Evolutionary conservation across 2,888 invertebrate species (phyloP).

Genomic region (Macaria notata): DNA sequence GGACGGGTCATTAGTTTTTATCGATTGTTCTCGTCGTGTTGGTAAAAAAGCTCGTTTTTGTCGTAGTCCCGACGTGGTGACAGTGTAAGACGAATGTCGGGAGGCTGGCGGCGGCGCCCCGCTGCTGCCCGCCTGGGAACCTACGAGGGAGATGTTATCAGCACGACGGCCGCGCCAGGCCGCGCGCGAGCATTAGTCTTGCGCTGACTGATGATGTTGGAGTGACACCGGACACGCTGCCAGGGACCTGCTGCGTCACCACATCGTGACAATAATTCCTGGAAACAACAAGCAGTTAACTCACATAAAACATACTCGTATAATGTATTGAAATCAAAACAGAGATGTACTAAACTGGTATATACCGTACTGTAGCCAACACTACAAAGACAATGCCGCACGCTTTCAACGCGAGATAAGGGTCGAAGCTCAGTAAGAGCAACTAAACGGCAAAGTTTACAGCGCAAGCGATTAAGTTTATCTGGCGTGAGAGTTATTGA

Average conservation of each 20-base stretch:
- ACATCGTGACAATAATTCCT: neutral
- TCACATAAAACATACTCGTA: neutral
- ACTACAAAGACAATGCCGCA: neutral
- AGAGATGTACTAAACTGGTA: too few species aligned
- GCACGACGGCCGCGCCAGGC: constrained; percentile 55
- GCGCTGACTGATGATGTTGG: constrained; percentile 47
- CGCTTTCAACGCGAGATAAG: neutral
- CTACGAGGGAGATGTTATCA: constrained; percentile 55
- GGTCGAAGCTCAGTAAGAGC: neutral
- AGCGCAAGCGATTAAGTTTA: constrained; percentile 11
- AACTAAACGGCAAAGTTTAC: neutral
- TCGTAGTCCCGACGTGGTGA: constrained; percentile 47
- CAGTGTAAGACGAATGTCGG: constrained; percentile 58
- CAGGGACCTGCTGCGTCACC: constrained; percentile 4
- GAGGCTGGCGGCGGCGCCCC: constrained; percentile 43
- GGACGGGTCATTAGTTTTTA: constrained; percentile 26
- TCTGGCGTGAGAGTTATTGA: constrained; percentile 13
- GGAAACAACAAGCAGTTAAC: neutral
- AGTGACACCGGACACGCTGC: constrained; percentile 37
- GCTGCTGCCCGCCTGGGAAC: constrained; percentile 39
- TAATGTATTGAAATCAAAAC: neutral
- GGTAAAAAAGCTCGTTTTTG: constrained; percentile 25
- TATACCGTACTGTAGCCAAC: too few species aligned
- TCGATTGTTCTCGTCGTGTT: constrained; percentile 12
- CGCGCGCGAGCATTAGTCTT: constrained; percentile 47